Conservation (phyloP, 2,113 vertebrate species). For the Myodes glareolus region DNA sequence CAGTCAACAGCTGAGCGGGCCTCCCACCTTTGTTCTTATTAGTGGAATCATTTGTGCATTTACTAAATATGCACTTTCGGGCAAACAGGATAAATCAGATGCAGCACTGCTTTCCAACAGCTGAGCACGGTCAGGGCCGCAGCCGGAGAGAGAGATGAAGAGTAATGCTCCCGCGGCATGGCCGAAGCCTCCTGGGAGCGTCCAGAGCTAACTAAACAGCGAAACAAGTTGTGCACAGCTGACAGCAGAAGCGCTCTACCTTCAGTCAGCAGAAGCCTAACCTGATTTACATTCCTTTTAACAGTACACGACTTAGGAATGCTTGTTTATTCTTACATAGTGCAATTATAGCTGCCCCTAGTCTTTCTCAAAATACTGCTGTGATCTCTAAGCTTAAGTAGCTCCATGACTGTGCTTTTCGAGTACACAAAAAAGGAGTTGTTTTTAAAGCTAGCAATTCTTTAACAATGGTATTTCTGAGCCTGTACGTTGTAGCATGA, state of each 20-base stretch:
- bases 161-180: background rate
- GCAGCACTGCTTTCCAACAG: background rate
- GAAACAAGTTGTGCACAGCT: constrained; percentile 2
- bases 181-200: background rate
- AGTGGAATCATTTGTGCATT: background rate
- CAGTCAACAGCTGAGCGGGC: background rate
- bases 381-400: background rate
- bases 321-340: background rate
- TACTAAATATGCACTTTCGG: background rate
- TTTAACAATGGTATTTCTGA: background rate
- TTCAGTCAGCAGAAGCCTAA: background rate
- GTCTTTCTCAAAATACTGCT: background rate
- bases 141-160: background rate
- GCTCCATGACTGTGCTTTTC: background rate
- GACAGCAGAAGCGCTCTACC: background rate
- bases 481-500: background rate
- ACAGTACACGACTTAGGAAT: background rate
- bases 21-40: background rate
- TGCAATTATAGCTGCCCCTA: background rate
- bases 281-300: background rate
- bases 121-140: background rate
- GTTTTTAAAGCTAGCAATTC: background rate
- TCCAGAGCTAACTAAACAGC: background rate
- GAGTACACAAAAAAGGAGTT: too few relatives aligned
- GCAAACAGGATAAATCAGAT: background rate